A percentile compares a stretch with the other conserved stretches of the same genome.
These are phyloP conservation scores for Calliscelio sp. DNA, from an alignment of 2,888 invertebrate genomes.

Conservation along the genomic window DNA sequence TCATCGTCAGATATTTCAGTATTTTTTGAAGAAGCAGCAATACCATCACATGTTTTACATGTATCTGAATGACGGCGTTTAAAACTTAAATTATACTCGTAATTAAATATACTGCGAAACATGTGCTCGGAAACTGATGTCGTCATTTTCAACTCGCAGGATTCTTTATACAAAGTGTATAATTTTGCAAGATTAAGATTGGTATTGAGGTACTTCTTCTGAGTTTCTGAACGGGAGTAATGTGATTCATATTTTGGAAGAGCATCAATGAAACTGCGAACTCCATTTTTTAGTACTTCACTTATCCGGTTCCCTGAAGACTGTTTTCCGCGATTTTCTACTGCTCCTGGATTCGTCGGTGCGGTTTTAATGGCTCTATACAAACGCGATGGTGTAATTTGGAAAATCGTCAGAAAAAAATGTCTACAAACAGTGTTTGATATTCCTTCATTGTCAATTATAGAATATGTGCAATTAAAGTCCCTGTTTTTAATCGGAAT, in stretches of 20 bases:
- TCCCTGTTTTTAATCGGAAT: neutral
- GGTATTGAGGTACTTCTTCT: constrained; percentile 32
- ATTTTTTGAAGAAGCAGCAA: constrained; percentile 6
- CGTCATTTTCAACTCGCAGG: constrained; percentile 31
- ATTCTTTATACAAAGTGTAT: constrained; percentile 34
- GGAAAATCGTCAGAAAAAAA: neutral
- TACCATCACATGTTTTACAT: constrained; percentile 7
- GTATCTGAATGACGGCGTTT: constrained; percentile 55
- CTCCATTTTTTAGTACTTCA: too few species aligned
- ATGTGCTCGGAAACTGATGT: constrained; percentile 39
- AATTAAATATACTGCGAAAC: constrained; percentile 57
- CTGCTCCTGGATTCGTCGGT: constrained; percentile 12
- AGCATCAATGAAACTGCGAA: too few species aligned
- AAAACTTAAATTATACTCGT: constrained; percentile 54
- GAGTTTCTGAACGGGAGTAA: constrained; percentile 33
- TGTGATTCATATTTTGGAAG: constrained; percentile 51
- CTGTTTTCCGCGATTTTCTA: too few species aligned
- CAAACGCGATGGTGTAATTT: constrained; percentile 7
- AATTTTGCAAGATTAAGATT: constrained; percentile 31
- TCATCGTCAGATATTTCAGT: neutral
- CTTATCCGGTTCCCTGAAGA: too few species aligned
- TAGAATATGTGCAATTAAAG: constrained; percentile 34
- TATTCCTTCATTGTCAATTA: constrained; percentile 13
- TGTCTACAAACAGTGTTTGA: constrained; percentile 16
- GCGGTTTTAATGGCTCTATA: constrained; percentile 28